Percentiles rank a stretch among this genome's conserved stretches.
Evolutionary conservation across 2,113 vertebrate genomes (phyloP).

Genomic region (Psephotus haematonotus): DNA sequence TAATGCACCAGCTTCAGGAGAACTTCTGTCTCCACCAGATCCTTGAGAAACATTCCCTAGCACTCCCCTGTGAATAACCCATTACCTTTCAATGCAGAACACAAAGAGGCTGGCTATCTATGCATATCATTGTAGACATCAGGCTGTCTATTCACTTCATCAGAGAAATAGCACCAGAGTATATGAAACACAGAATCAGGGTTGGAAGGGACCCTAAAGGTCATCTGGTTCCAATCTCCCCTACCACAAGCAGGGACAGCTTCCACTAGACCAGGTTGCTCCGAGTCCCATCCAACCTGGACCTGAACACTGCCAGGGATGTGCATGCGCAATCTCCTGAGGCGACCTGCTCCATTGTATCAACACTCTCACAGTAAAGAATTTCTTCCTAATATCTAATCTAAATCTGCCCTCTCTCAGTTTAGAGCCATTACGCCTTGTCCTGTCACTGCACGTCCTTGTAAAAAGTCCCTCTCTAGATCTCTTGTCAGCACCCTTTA

Average conservation of each 20-base stretch:
- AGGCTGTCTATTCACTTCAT: neutral
- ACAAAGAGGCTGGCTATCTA: neutral
- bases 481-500: neutral
- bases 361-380: neutral
- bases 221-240: neutral
- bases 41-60: neutral
- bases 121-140: neutral
- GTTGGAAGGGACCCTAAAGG: neutral
- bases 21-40: neutral
- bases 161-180: neutral
- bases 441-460: neutral
- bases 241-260: neutral
- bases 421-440: neutral
- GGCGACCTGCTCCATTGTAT: neutral
- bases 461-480: neutral
- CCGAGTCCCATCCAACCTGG: neutral
- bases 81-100: neutral
- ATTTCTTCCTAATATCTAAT: neutral
- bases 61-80: neutral
- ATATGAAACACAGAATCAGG: neutral
- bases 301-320: neutral
- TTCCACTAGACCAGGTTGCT: neutral
- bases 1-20: neutral
- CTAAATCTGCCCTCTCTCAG: neutral
- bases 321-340: neutral